Conservation (phyloP, 2,888 invertebrate genomes). For the Drosophila leonis region DNA sequence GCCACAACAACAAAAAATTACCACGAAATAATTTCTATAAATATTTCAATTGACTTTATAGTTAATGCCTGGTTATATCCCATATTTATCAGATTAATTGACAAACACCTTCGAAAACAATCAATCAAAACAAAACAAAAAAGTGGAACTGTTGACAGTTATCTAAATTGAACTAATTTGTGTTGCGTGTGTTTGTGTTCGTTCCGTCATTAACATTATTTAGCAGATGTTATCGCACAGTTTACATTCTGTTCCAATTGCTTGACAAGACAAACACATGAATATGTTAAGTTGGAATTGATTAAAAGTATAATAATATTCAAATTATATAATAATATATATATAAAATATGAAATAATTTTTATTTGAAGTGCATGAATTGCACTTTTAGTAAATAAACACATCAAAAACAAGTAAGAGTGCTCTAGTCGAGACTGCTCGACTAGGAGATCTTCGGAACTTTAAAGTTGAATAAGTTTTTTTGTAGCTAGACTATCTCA, state of each 20-base stretch:
- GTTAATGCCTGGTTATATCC: background rate
- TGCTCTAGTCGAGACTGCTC: too few species aligned
- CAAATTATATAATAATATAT: background rate
- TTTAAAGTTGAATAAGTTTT: too few species aligned
- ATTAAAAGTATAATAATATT: too few species aligned
- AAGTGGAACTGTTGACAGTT: background rate
- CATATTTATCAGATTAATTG: slow-evolving; percentile 3
- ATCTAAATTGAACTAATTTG: slow-evolving; percentile 5
- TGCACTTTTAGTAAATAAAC: too few species aligned
- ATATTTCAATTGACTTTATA: slow-evolving; percentile 6
- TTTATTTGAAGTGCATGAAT: too few species aligned
- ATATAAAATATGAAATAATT: too few species aligned
- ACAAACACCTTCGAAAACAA: background rate
- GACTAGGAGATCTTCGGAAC: too few species aligned
- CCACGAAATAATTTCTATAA: background rate
- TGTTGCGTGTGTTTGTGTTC: background rate
- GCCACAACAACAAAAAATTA: background rate
- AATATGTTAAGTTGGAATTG: slow-evolving; percentile 7
- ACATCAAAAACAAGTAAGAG: too few species aligned
- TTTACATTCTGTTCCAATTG: slow-evolving; percentile 3
- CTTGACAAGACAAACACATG: slow-evolving; percentile 2
- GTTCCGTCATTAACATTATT: slow-evolving; percentile 9
- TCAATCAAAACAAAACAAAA: background rate
- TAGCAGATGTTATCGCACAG: slow-evolving; percentile 3
- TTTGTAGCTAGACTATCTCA: too few species aligned